Percentiles rank a stretch among this genome's conserved stretches.
These are phyloP conservation scores for Carcharodon carcharias DNA, from an alignment of 2,797 vertebrate species.

Conservation along the genomic window DNA sequence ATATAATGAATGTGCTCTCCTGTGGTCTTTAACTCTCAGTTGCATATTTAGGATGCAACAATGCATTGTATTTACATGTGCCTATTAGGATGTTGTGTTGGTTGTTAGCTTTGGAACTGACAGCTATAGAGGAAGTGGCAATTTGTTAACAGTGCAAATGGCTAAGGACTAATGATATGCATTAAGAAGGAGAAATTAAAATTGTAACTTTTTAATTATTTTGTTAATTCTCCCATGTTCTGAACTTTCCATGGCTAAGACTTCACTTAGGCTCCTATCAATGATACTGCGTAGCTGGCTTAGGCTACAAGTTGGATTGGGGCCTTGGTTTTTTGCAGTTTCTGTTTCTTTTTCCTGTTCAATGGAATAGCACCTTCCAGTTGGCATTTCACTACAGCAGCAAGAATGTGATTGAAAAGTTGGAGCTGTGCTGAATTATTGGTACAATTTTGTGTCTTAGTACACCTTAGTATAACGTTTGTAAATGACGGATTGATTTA, in stretches of 20 bases:
- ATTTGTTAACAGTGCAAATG: neutral
- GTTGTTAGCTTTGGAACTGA: neutral
- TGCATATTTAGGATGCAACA: neutral
- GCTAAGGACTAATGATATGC: neutral
- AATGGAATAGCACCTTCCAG: neutral
- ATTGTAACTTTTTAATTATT: neutral
- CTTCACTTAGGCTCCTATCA: neutral
- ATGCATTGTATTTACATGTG: neutral
- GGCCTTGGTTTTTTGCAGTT: neutral
- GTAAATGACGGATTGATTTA: neutral
- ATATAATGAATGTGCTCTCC: neutral
- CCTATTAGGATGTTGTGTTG: neutral
- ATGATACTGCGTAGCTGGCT: neutral
- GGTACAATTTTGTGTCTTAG: neutral
- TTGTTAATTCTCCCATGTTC: neutral
- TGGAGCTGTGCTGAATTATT: neutral
- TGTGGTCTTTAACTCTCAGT: neutral
- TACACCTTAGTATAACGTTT: neutral
- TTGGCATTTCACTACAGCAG: neutral
- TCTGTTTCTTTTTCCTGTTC: neutral
- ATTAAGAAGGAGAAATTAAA: neutral
- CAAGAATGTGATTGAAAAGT: neutral
- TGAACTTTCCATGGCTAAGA: neutral
- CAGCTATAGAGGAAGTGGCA: neutral
- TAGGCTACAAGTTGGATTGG: neutral